Evolutionary conservation across 1,140 invertebrate genomes (phyloP), one percentile per base, ranked within the genome.

Genomic region (Palaemon carinicauda): DNA sequence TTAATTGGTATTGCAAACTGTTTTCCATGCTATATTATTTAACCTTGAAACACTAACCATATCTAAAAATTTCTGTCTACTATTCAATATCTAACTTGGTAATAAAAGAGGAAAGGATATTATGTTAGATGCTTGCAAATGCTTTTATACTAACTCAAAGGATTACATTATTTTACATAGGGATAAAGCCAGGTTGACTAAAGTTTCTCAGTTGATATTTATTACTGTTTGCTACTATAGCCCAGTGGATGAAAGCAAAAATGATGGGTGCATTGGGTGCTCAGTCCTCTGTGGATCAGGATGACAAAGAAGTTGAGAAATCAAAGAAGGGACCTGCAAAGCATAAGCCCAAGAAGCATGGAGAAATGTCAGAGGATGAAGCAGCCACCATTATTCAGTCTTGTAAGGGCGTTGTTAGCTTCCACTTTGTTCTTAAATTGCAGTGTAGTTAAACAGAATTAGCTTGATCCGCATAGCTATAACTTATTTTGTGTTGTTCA

Each of bases 371-470:
- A 24, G 83, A 88, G 77, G 90, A 90, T 29, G 89, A 93, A 89
- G 94, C 94, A 31, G 94, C 94, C 9, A 92, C 93, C 54, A 90
- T 95, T 19, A 95, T 94, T 88, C 94, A 95, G 91, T 94, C 94
- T 89, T 93, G 94, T 95, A 92, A 93, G 94, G 51, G 50, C 31
- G 24, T 24, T 56, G 4, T 41, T 12, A 41, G 41, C 7, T 41
- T 41, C 5, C 3, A 41, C 12, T 9, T 41, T 41, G 41, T 41
- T 41, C 7, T 41, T 0, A 41, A 41, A 41, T 5, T 41, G 41
- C 7, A 41, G 12, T 41, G 3, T 41, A 41, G 41, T 41, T 5
- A 41, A 41, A 41, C 0, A 41, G 41, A 41, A 41, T 7, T 41
- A 9, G 41, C 41, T 41, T 4, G 7, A 5, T 41, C n/a, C 3